Percentiles rank a stretch among this genome's conserved stretches.
Evolutionary conservation across 2,797 vertebrate genomes (phyloP).

Genomic region (Coreius guichenoti): DNA sequence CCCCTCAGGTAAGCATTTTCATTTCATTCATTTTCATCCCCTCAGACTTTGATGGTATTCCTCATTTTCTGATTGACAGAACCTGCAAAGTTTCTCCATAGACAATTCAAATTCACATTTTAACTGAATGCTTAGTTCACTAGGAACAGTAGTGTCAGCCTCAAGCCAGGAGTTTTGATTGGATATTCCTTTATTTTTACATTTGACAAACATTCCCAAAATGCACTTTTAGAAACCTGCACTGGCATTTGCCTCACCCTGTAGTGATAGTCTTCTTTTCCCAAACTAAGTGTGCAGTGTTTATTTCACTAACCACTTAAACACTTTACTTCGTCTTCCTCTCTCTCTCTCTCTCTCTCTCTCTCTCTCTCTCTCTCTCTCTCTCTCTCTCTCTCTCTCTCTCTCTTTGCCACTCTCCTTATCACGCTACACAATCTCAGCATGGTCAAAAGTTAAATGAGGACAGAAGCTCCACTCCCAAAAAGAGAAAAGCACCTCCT

Average conservation of each 20-base stretch:
- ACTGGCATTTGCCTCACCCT: constrained; percentile 32
- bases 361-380: constrained; percentile 53
- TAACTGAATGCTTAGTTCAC: constrained; percentile 28
- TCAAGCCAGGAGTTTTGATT: not conserved
- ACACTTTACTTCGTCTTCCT: constrained; percentile 60
- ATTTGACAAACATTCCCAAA: constrained; percentile 6
- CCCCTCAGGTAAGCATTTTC: constrained; percentile 84
- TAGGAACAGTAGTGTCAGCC: not conserved
- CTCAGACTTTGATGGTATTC: constrained; percentile 13
- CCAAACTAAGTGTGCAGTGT: constrained; percentile 28
- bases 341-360: constrained; percentile 46
- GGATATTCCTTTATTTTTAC: constrained; percentile 6
- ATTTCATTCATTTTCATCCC: constrained; percentile 37
- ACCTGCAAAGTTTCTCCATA: constrained; percentile 17
- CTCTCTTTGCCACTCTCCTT: constrained; percentile 67
- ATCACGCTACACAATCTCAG: constrained; percentile 85
- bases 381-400: constrained; percentile 45
- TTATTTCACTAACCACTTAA: constrained; percentile 82
- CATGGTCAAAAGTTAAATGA: constrained; percentile 97
- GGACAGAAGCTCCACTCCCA: constrained; percentile 98
- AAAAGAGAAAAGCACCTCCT: constrained; percentile 99
- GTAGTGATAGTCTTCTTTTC: constrained; percentile 15
- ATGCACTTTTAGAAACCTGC: constrained; percentile 25
- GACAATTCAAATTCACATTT: constrained; percentile 18
- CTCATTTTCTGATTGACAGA: constrained; percentile 12